phyloP scores from a whole-genome alignment of 2,888 invertebrate genomes.

The Escarpia spicata region DNA sequence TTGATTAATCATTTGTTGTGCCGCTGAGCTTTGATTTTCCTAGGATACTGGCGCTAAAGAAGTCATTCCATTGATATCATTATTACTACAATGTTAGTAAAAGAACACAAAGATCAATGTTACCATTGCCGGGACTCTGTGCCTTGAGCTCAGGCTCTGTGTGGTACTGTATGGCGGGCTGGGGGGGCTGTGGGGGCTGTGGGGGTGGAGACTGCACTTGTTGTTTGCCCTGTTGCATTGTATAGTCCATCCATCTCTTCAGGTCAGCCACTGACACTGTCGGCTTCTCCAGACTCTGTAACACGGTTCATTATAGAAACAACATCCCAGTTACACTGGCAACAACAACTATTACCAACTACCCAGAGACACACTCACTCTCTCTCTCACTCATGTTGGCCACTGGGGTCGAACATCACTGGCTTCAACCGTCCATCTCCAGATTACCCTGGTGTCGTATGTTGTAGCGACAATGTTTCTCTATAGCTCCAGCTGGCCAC shows the following conservation, averaged over 20 bases:
- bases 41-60: too few relatives aligned
- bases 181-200: conserved; percentile 1
- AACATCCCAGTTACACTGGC: background rate
- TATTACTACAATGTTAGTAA: conserved; percentile 30
- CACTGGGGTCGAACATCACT: too few relatives aligned
- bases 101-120: conserved; percentile 60
- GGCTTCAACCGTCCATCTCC: too few relatives aligned
- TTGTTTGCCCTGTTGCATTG: conserved; percentile 34
- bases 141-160: conserved; percentile 33
- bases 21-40: too few relatives aligned
- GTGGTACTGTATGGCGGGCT: conserved; percentile 31
- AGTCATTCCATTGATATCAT: too few relatives aligned
- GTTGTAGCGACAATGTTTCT: too few relatives aligned
- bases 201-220: conserved; percentile 43
- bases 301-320: conserved; percentile 23
- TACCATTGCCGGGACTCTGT: conserved; percentile 55
- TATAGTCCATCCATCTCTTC: conserved; percentile 52
- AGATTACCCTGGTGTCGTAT: too few relatives aligned
- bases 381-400: too few relatives aligned
- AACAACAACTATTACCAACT: too few relatives aligned
- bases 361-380: too few relatives aligned
- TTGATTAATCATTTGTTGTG: too few relatives aligned
- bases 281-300: conserved; percentile 36
- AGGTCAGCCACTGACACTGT: conserved; percentile 61
- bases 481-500: too few relatives aligned